Evolutionary conservation across 2,797 vertebrate genomes (phyloP).

Genomic region (Sebastes paucispinis): DNA sequence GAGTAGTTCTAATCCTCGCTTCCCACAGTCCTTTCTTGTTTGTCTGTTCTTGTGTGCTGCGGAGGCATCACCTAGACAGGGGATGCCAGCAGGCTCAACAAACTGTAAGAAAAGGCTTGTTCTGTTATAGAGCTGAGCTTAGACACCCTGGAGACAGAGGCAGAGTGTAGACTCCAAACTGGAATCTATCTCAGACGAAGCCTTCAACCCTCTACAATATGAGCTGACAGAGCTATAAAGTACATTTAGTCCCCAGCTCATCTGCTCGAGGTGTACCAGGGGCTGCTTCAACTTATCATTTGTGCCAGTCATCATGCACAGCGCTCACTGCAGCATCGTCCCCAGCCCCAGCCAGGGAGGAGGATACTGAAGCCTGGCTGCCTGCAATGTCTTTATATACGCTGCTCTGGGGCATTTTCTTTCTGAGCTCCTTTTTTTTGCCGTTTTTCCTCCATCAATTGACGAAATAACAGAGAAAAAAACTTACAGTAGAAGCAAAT

Average conservation of each 20-base stretch:
- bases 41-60: constrained; percentile 38
- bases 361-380: constrained; percentile 37
- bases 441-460: background rate
- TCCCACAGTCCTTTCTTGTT: constrained; percentile 16
- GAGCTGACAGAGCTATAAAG: constrained; percentile 70
- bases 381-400: constrained; percentile 40
- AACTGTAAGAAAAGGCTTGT: constrained; percentile 45
- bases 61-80: constrained; percentile 31
- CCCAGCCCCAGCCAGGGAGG: constrained; percentile 38
- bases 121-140: constrained; percentile 50
- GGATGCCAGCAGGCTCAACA: constrained; percentile 55
- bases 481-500: constrained; percentile 15
- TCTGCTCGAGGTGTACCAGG: constrained; percentile 53
- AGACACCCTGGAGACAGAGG: constrained; percentile 64
- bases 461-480: constrained; percentile 33
- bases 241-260: constrained; percentile 69
- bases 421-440: background rate
- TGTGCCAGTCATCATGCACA: constrained; percentile 60
- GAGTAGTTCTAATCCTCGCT: background rate
- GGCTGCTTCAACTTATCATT: constrained; percentile 63
- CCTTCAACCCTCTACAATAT: constrained; percentile 58
- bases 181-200: constrained; percentile 56
- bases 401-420: constrained; percentile 44
- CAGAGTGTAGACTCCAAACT: constrained; percentile 55
- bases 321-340: constrained; percentile 49